These are phyloP conservation scores for Torymus auratus DNA, from an alignment of 2,888 invertebrate genomes.

Conservation along the genomic window DNA sequence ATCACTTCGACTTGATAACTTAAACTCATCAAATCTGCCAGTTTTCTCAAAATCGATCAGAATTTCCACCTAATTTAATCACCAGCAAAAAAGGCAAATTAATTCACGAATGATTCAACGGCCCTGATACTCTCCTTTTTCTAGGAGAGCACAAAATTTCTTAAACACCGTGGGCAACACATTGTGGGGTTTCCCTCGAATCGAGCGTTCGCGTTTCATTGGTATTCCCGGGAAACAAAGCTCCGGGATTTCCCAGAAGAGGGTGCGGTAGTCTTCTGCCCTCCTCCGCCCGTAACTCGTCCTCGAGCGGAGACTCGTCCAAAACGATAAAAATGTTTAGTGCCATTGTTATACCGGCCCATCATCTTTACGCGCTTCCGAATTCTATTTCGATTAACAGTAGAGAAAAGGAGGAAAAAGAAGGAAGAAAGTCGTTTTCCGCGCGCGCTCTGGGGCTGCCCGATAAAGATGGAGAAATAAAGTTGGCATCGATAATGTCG, in stretches of 20 bases:
- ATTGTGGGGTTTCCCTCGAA: conserved; percentile 14
- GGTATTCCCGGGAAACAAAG: conserved; percentile 26
- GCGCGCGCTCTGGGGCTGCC: too few species aligned
- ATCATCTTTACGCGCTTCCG: background rate
- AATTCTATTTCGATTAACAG: background rate
- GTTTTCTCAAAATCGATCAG: too few species aligned
- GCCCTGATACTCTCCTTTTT: too few species aligned
- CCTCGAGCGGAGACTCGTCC: background rate
- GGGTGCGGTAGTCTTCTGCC: background rate
- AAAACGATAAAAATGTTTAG: conserved; percentile 18
- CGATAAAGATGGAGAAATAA: background rate
- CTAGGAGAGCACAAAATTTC: background rate
- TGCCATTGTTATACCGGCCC: too few species aligned
- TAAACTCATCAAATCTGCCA: too few species aligned
- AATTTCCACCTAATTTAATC: too few species aligned
- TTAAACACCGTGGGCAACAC: background rate
- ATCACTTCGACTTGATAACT: too few species aligned
- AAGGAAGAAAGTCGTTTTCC: too few species aligned
- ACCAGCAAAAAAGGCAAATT: too few species aligned
- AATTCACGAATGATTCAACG: too few species aligned
- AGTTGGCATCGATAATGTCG: background rate
- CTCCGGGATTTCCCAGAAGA: conserved; percentile 1
- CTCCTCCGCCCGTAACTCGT: background rate
- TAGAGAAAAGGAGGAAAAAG: too few species aligned
- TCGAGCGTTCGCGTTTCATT: conserved; percentile 7